Evolutionary conservation across 2,797 vertebrate genomes (phyloP), one percentile per base, ranked within the genome.

Genomic region (Cheirogaleus major): DNA sequence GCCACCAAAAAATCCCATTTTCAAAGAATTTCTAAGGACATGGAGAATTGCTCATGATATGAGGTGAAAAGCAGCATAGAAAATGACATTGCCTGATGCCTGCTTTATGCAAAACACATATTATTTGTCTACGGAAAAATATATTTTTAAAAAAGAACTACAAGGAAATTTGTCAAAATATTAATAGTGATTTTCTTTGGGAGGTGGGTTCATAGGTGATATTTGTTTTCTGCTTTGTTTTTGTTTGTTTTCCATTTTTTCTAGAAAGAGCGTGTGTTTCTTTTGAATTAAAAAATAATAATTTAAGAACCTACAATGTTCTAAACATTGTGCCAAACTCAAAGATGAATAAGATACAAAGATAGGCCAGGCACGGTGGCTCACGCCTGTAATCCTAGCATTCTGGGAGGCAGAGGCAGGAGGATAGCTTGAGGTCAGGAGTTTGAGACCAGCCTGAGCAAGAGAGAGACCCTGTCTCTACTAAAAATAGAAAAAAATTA

Each of bases 101-200:
- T 12, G 30, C 10, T 32, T 80, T 87, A 79, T n/a, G 15, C 17
- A 79, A 93, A 96, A 80, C 70, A 52, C 35, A 6, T 70, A 32
- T 52, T 55, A 25, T 75, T 83, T 85, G 13, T 83, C 65, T 81
- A 85, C 80, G 41, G 32, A 89, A 84, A 90, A 41, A 18, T 11
- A 22, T 5, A 30, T 12, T 27, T 15, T 57, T 50, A 25, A 9
- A 52, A 70, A 85, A 30, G 10, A 18, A 83, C 30, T 76, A 23
- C n/a, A 90, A 83, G n/a, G 63, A 88, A 88, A 76, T 78, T 63
- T 57, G 50, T 70, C 76, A 63, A 92, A 61, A 70, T 70, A 82
- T 35, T 91, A 84, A 48, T 48, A 30, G 73, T 80, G 17, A 11
- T 89, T 92, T 94, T 75, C 79, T 92, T 67, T 75, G 41, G 57